phyloP scores from a whole-genome alignment of 92 coral and sea anemone species.

The Diadumene lineata region DNA sequence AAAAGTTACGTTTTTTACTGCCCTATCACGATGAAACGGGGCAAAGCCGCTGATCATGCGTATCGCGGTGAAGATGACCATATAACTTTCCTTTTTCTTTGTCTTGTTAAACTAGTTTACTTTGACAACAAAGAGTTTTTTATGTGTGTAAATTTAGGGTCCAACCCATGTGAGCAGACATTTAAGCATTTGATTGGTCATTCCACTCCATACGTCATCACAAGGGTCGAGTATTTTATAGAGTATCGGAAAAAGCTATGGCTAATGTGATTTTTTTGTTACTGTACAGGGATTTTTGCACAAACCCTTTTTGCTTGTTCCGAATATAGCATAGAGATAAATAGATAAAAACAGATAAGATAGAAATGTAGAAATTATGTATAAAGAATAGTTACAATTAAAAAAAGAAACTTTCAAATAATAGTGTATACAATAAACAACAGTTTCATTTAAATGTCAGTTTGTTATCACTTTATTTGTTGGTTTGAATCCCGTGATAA shows the following conservation, averaged over 20 bases:
- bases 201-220: constrained; percentile 27
- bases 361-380: constrained; percentile 60
- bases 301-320: constrained; percentile 31
- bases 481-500: neutral
- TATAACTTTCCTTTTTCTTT: no score
- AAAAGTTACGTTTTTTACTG: constrained; percentile 10
- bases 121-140: neutral
- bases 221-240: constrained; percentile 26
- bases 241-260: constrained; percentile 19
- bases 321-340: constrained; percentile 24
- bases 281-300: constrained; percentile 40
- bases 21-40: neutral
- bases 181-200: constrained; percentile 45
- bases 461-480: no score
- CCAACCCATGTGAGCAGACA: constrained; percentile 41
- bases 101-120: neutral
- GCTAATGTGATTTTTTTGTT: constrained; percentile 21
- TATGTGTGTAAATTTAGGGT: constrained; percentile 34
- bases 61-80: constrained; percentile 7
- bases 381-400: constrained; percentile 27
- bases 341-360: constrained; percentile 25
- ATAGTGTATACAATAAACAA: neutral
- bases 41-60: constrained; percentile 40
- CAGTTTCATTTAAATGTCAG: neutral
- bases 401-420: constrained; percentile 26